These are phyloP conservation scores for Terebella lapidaria DNA, from an alignment of 2,888 invertebrate species.

Conservation along the genomic window DNA sequence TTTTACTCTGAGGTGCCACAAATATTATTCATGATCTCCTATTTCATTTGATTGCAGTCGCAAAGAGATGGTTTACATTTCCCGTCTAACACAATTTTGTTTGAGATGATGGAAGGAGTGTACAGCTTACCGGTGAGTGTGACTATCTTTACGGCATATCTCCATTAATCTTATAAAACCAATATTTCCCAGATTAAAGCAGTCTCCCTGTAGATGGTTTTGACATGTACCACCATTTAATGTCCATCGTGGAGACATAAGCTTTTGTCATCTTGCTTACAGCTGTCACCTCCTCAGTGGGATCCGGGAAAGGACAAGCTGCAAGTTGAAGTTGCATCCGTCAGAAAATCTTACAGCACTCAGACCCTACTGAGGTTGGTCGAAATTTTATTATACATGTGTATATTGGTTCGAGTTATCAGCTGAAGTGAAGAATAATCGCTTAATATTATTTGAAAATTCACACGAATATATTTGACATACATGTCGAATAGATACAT, in stretches of 20 bases:
- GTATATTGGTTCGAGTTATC: not conserved
- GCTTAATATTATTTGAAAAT: no score
- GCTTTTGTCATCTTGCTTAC: not conserved
- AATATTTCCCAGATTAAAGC: no score
- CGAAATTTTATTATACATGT: not conserved
- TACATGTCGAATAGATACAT: no score
- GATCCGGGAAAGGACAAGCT: not conserved
- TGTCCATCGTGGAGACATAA: no score
- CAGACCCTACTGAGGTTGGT: constrained; percentile 9
- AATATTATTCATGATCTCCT: no score
- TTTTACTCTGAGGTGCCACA: no score
- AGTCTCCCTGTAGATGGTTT: no score
- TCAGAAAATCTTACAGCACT: constrained; percentile 8
- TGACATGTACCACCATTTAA: no score
- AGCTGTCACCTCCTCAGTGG: not conserved
- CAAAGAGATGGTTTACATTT: constrained; percentile 14
- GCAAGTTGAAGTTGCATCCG: constrained; percentile 1
- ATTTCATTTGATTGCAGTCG: constrained; percentile 8
- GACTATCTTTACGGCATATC: no score
- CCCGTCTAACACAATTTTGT: constrained; percentile 66
- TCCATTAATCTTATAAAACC: no score
- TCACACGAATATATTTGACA: no score
- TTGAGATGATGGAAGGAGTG: constrained; percentile 81
- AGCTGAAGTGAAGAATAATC: no score
- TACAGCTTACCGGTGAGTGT: constrained; percentile 62